Conservation (phyloP, 2,797 vertebrate species). For the Peromyscus attwateri region DNA sequence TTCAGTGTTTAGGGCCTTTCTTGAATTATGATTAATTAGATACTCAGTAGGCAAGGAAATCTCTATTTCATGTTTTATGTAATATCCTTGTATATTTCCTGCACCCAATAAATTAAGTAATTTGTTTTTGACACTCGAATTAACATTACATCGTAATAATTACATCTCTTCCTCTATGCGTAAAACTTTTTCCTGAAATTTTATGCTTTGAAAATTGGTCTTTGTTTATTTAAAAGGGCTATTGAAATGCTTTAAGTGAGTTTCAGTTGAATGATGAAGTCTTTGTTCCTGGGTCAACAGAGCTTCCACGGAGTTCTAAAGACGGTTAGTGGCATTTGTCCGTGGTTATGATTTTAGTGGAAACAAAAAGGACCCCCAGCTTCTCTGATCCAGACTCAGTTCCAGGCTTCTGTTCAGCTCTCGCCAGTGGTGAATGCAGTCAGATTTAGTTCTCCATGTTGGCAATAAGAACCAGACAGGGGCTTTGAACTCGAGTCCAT, state of each 20-base stretch:
- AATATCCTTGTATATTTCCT: constrained; percentile 55
- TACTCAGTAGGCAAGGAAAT: constrained; percentile 42
- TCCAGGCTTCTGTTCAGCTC: background rate
- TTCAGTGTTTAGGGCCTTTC: constrained; percentile 23
- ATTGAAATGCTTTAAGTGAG: constrained; percentile 57
- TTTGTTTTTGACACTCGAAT: constrained; percentile 66
- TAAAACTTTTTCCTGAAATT: constrained; percentile 30
- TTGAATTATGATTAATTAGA: constrained; percentile 50
- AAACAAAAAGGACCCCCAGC: background rate
- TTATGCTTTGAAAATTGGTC: constrained; percentile 67
- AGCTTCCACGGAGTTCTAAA: constrained; percentile 43
- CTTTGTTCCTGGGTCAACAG: constrained; percentile 33
- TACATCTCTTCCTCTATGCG: constrained; percentile 52
- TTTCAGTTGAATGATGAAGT: constrained; percentile 57
- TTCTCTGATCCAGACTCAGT: background rate
- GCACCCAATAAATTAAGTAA: constrained; percentile 65
- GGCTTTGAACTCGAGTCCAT: constrained; percentile 49
- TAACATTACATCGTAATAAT: constrained; percentile 67
- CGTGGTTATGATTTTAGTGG: constrained; percentile 23
- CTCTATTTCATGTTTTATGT: constrained; percentile 61
- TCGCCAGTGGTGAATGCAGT: constrained; percentile 42
- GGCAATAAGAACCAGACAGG: background rate
- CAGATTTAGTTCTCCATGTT: background rate
- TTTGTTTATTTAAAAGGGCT: constrained; percentile 67
- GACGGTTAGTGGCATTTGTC: background rate